Conservation (phyloP, 2,888 invertebrate genomes). For the Synanthedon myopaeformis region DNA sequence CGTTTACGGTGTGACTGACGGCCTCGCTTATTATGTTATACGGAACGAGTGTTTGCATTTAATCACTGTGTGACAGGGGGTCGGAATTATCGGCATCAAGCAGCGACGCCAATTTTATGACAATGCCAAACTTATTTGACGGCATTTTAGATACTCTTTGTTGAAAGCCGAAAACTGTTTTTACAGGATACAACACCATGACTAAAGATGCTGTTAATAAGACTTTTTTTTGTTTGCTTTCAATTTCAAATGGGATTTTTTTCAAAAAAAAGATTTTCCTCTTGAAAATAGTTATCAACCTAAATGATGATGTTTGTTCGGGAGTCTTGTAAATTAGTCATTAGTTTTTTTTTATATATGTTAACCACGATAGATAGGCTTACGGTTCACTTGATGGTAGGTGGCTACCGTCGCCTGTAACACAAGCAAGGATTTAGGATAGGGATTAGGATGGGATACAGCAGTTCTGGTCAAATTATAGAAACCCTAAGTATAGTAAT, state of each 20-base stretch:
- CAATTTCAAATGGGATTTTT: background rate
- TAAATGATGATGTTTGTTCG: too few relatives aligned
- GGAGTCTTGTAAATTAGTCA: too few relatives aligned
- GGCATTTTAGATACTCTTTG: conserved; percentile 21
- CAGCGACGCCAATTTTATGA: background rate
- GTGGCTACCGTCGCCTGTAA: too few relatives aligned
- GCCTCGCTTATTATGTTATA: conserved; percentile 11
- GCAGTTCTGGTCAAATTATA: too few relatives aligned
- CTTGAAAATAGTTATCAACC: too few relatives aligned
- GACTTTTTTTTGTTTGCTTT: background rate
- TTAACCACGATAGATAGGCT: too few relatives aligned
- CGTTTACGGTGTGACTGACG: conserved; percentile 14
- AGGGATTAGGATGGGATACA: too few relatives aligned
- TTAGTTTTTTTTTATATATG: too few relatives aligned
- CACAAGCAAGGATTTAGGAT: too few relatives aligned
- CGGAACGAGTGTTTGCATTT: conserved; percentile 30
- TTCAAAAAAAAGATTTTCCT: too few relatives aligned
- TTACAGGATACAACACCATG: conserved; percentile 5
- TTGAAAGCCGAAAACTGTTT: conserved; percentile 9
- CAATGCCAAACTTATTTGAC: conserved; percentile 21
- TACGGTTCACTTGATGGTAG: too few relatives aligned
- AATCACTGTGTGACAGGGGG: conserved; percentile 25
- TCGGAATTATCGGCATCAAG: background rate
- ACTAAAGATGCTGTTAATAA: conserved; percentile 6
- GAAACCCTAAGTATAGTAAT: too few relatives aligned